Evolutionary conservation across 2,888 invertebrate genomes (phyloP), one percentile per base, ranked within the genome.

Genomic region (Cyaniris semiargus): DNA sequence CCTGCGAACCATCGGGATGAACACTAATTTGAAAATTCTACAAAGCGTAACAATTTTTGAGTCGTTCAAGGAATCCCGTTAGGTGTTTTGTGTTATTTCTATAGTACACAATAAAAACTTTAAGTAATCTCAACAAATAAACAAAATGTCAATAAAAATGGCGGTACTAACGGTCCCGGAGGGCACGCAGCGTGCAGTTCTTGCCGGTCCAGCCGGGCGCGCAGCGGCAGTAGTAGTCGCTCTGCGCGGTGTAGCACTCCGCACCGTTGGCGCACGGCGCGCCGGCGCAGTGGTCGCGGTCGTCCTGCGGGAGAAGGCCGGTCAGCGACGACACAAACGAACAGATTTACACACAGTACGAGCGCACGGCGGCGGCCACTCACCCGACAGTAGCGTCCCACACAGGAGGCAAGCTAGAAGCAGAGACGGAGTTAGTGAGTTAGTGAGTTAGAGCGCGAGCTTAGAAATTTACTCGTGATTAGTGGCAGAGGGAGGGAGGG

Each of bases 171-270:
- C 94, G 89, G 58, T 88, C 86, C 27, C 87, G 81, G 66, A 94
- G 92, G 82, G 95, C 94, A 85, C 93, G 90, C 93, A 95, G 92
- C 82, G 95, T 95, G 92, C 98, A 98, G 90, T 98, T 98, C 87
- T 97, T 97, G 80, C 98, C 98, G 85, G 96, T 96, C 96, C 97
- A 98, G 84, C 96, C 96, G 80, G 96, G 96, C n/a, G 97, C 96
- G 91, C 98, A 98, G 90, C 97, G 97, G 89, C 98, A 98, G 88
- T 98, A 97, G 91, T 98, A 98, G 87, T 97, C 97, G 82, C 96
- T 96, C 84, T 97, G 98, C 10, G 97, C 97, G 84, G 98, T 98
- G 89, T 97, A 96, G 89, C 98, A 98, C 34, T 96, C 96, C 23
- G 97, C 97, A 27, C 96, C 96, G 90, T 98, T 98, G 79, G 96